Evolutionary conservation across 2,888 invertebrate species (phyloP).

Genomic region (Gymnosoma rotundatum): DNA sequence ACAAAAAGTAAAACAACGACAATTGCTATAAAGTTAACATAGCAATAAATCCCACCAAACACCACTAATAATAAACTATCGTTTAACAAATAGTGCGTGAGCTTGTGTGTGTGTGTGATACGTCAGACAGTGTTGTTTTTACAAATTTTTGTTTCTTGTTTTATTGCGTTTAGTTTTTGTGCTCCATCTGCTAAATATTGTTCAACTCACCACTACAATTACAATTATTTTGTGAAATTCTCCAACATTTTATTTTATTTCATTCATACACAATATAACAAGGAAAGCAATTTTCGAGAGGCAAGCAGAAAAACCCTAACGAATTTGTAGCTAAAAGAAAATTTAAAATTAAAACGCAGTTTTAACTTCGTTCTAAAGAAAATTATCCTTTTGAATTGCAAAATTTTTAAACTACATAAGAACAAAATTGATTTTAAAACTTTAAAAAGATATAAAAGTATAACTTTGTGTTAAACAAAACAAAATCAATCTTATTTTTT

Average conservation of each 20-base stretch:
- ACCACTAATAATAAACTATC: slow-evolving; percentile 72
- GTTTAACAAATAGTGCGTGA: slow-evolving; percentile 35
- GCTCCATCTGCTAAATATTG: slow-evolving; percentile 17
- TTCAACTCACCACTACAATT: slow-evolving; percentile 45
- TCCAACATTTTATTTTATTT: slow-evolving; percentile 49
- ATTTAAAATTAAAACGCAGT: slow-evolving; percentile 56
- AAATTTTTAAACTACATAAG: slow-evolving; percentile 32
- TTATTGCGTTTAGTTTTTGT: slow-evolving; percentile 40
- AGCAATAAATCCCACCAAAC: slow-evolving; percentile 73
- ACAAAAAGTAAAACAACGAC: slow-evolving; percentile 37
- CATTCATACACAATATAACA: slow-evolving; percentile 42
- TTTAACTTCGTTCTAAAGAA: slow-evolving; percentile 38
- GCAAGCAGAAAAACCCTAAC: slow-evolving; percentile 23
- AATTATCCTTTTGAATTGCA: slow-evolving; percentile 38
- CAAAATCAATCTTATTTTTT: slow-evolving; percentile 28
- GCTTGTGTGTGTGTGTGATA: background rate
- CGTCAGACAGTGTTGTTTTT: slow-evolving; percentile 18
- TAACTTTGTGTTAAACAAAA: slow-evolving; percentile 27
- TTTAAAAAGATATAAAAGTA: background rate
- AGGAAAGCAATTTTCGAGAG: slow-evolving; percentile 39
- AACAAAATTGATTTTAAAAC: slow-evolving; percentile 52
- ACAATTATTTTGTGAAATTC: slow-evolving; percentile 40
- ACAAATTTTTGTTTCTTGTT: background rate
- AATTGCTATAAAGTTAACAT: slow-evolving; percentile 47
- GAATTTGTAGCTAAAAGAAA: slow-evolving; percentile 52